Evolutionary conservation across 1,140 invertebrate genomes (phyloP).

Genomic region (Aphis craccivora): DNA sequence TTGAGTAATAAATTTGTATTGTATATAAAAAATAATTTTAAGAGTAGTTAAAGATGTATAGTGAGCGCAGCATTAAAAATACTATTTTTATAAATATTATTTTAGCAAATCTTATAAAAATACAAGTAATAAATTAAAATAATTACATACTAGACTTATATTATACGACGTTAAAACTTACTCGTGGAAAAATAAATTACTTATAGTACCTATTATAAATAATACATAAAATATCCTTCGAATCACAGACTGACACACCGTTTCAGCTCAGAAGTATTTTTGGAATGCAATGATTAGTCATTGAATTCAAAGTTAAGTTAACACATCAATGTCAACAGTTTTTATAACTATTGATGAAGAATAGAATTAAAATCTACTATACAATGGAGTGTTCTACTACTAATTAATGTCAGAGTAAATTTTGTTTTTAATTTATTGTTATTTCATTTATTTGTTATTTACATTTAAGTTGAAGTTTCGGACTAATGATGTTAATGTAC

Average conservation of each 20-base stretch:
- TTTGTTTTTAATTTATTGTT: neutral
- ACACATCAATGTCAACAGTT: neutral
- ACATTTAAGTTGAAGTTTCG: neutral
- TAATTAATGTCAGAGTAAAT: too few species aligned
- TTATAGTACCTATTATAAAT: neutral
- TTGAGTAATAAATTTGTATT: conserved; percentile 54
- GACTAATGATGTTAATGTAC: too few species aligned
- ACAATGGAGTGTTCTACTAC: neutral
- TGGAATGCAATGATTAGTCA: neutral
- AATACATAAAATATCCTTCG: neutral
- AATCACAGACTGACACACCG: neutral
- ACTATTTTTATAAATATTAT: too few species aligned
- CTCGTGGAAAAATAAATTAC: neutral
- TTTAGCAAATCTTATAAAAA: neutral
- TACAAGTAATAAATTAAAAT: neutral
- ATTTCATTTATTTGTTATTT: neutral
- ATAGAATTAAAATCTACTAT: neutral
- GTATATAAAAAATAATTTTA: too few species aligned
- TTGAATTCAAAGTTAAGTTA: neutral
- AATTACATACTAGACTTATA: neutral
- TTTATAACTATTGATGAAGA: too few species aligned
- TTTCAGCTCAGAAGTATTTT: neutral
- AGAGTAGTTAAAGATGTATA: neutral
- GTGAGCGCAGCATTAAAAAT: too few species aligned
- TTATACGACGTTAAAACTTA: neutral